phyloP scores from a whole-genome alignment of 2,113 vertebrate genomes.

The Eretmodus cyanostictus region DNA sequence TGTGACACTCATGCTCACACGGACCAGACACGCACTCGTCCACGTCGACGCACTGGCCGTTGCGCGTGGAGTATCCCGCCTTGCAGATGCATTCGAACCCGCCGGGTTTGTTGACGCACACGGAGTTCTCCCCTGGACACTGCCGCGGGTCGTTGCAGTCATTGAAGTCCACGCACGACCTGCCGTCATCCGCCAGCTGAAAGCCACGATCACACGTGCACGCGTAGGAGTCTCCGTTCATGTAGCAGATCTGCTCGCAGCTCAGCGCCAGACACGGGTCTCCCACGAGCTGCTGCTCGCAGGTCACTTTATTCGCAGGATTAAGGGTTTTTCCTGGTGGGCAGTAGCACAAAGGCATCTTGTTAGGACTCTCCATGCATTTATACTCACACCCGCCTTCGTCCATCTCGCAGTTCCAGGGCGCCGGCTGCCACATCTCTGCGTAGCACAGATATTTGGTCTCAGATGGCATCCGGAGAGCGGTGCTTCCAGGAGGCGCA shows the following conservation, averaged over 20 bases:
- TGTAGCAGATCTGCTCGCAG: constrained; percentile 40
- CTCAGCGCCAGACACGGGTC: constrained; percentile 23
- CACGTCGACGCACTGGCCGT: constrained; percentile 41
- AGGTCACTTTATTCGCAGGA: constrained; percentile 20
- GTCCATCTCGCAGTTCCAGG: constrained; percentile 53
- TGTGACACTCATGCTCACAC: constrained; percentile 61
- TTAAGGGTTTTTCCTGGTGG: background rate
- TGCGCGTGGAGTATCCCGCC: constrained; percentile 7
- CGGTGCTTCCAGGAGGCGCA: constrained; percentile 29
- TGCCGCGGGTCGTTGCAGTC: constrained; percentile 43
- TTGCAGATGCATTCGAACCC: constrained; percentile 54
- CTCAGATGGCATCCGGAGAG: background rate
- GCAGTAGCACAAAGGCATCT: constrained; percentile 35
- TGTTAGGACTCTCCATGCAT: background rate
- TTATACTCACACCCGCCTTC: constrained; percentile 49
- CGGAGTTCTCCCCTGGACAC: constrained; percentile 35
- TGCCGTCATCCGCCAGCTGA: constrained; percentile 24
- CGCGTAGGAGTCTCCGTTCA: background rate
- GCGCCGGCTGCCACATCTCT: constrained; percentile 36
- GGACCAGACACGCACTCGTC: constrained; percentile 56
- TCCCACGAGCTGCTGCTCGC: background rate
- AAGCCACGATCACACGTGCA: constrained; percentile 51
- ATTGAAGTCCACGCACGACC: constrained; percentile 40
- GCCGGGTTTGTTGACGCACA: constrained; percentile 34
- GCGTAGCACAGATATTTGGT: constrained; percentile 30